Percentiles rank a stretch among this genome's conserved stretches.
Conservation (phyloP, 2,797 vertebrate genomes). For the Cyprinella venusta region DNA sequence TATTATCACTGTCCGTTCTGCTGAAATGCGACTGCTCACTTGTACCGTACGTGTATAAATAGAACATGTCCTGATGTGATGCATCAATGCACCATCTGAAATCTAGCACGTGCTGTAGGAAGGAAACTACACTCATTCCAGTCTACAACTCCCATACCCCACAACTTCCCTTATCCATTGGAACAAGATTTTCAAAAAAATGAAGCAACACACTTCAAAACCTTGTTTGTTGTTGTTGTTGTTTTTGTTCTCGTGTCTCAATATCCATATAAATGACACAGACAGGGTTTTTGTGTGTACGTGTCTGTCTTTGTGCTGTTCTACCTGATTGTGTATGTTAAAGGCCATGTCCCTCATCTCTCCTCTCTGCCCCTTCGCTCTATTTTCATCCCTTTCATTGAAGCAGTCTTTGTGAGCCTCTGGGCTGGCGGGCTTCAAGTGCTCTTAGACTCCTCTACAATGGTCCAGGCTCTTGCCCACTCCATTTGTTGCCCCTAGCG, state of each 20-base stretch:
- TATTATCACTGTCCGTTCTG: not conserved
- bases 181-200: conserved; percentile 78
- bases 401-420: conserved; percentile 78
- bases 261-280: conserved; percentile 51
- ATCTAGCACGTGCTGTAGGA: not conserved
- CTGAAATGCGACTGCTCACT: not conserved
- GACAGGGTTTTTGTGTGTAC: conserved; percentile 36
- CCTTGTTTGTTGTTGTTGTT: conserved; percentile 1
- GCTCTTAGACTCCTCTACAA: conserved; percentile 93
- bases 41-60: not conserved
- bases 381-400: conserved; percentile 76
- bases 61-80: not conserved
- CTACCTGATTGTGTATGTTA: conserved; percentile 41
- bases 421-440: conserved; percentile 83
- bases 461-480: conserved; percentile 90
- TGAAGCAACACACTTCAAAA: conserved; percentile 39
- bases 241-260: conserved; percentile 44
- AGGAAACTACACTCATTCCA: conserved; percentile 22
- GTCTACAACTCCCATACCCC: not conserved
- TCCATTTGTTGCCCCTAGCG: conserved; percentile 99
- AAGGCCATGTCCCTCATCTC: conserved; percentile 41
- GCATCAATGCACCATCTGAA: not conserved
- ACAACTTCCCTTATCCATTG: conserved; percentile 12
- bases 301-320: conserved; percentile 23
- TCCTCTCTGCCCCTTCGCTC: conserved; percentile 61